These are phyloP conservation scores for Loriculus beryllinus DNA, from an alignment of 2,797 vertebrate species.

Conservation along the genomic window DNA sequence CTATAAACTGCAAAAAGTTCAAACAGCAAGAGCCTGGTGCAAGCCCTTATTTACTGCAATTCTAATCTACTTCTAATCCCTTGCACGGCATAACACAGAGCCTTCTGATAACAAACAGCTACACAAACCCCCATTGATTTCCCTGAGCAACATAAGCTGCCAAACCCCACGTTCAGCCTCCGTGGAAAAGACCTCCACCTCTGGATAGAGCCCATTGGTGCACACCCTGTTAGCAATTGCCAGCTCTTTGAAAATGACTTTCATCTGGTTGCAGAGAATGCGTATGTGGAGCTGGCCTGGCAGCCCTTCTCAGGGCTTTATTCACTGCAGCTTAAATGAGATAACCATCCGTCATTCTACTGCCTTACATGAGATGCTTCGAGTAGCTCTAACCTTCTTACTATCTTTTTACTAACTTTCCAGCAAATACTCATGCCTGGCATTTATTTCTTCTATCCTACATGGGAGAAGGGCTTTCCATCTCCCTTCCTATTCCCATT, in stretches of 20 bases:
- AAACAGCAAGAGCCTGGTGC: constrained; percentile 8
- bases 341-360: neutral
- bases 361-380: neutral
- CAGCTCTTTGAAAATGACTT: constrained; percentile 44
- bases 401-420: neutral
- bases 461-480: neutral
- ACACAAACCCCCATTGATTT: neutral
- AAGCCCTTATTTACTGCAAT: constrained; percentile 11
- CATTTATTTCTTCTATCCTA: neutral
- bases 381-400: neutral
- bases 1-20: neutral
- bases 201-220: neutral
- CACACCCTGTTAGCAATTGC: constrained; percentile 51
- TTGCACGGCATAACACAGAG: neutral
- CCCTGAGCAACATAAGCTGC: neutral
- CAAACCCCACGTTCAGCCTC: constrained; percentile 23
- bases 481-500: neutral
- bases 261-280: constrained; percentile 44
- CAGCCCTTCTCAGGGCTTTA: constrained; percentile 2
- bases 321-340: neutral
- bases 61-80: constrained; percentile 42
- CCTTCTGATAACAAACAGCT: constrained; percentile 16
- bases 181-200: constrained; percentile 50
- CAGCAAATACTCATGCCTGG: neutral
- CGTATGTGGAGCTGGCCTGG: neutral